Conservation (phyloP, 2,113 vertebrate species). For the Thunnus thynnus region DNA sequence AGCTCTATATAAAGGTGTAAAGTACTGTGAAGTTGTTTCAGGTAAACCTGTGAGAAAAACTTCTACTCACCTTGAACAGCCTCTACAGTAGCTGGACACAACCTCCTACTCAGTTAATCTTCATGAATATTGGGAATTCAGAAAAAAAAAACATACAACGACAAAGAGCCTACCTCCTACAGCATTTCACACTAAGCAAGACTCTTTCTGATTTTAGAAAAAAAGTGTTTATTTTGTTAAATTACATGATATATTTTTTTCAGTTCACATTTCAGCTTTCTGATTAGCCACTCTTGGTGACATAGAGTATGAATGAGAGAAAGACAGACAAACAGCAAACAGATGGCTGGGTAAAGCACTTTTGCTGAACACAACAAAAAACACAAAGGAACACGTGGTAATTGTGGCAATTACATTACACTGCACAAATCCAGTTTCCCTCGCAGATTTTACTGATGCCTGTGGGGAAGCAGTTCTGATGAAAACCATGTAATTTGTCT, state of each 20-base stretch:
- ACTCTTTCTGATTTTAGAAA: not conserved
- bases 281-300: conserved; percentile 39
- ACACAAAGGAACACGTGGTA: conserved; percentile 50
- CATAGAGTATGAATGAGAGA: conserved; percentile 20
- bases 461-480: conserved; percentile 36
- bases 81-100: not conserved
- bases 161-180: not conserved
- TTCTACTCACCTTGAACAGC: not conserved
- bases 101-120: not conserved
- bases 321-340: conserved; percentile 58
- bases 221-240: conserved; percentile 33
- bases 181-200: not conserved
- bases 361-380: conserved; percentile 61
- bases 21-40: not conserved
- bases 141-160: not conserved
- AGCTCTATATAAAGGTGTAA: not conserved
- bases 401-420: conserved; percentile 62
- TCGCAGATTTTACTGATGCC: conserved; percentile 51
- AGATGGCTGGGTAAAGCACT: conserved; percentile 62
- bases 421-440: conserved; percentile 51
- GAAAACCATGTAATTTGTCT: conserved; percentile 54
- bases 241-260: conserved; percentile 35
- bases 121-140: not conserved
- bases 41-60: not conserved
- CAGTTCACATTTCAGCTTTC: conserved; percentile 32